Conservation (phyloP, 2,113 vertebrate species). For the Castor canadensis region DNA sequence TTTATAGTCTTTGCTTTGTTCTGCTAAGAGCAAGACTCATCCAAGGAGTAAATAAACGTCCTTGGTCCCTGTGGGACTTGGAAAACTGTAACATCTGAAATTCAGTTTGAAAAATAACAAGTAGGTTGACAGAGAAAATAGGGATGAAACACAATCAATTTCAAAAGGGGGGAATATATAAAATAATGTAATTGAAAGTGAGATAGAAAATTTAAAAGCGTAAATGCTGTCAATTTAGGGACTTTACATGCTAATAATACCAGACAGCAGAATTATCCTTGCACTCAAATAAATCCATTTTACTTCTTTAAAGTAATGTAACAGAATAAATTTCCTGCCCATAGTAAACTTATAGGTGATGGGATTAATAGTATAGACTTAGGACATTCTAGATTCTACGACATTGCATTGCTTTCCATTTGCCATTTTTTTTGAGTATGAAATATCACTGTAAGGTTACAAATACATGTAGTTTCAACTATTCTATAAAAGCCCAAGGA, state of each 20-base stretch:
- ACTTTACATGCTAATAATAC: not conserved
- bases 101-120: not conserved
- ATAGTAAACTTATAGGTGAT: not conserved
- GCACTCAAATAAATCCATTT: not conserved
- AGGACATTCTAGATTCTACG: not conserved
- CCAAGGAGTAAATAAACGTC: not conserved
- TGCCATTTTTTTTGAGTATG: not conserved
- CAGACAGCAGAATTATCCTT: not conserved
- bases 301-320: not conserved
- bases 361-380: not conserved
- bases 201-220: not conserved
- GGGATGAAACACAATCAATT: not conserved
- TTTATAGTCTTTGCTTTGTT: not conserved
- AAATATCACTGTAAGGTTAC: not conserved
- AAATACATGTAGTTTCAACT: not conserved
- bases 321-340: not conserved
- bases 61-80: not conserved
- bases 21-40: not conserved
- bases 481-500: not conserved
- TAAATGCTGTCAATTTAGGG: not conserved
- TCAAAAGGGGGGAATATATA: not conserved
- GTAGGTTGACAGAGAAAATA: not conserved
- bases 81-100: not conserved
- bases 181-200: not conserved
- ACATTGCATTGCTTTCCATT: not conserved